Evolutionary conservation across 1,140 invertebrate species (phyloP), one percentile per base, ranked within the genome.

Genomic region (Uloborus diversus): DNA sequence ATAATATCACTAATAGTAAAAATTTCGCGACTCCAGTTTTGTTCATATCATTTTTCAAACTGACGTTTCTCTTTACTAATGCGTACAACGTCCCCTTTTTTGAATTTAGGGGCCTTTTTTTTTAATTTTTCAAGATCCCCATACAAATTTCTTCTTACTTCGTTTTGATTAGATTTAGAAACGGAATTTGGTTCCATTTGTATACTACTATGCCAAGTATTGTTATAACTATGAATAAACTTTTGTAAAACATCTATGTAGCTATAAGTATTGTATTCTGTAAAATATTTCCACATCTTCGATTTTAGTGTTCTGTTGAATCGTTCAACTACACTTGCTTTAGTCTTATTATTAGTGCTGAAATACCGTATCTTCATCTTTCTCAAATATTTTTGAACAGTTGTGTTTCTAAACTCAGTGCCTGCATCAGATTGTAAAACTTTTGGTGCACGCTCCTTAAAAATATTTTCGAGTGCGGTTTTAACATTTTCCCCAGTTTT

Each of bases 241-340:
- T 86, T 53, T 14, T 76, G 53, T 53, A 88, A 82, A 9, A 85
- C 84, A 81, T 86, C 73, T 3, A 86, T 79, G 84, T 86, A 89
- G 53, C 85, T 85, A 71, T 87, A 85, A 30, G 82, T 85, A 5
- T 86, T 86, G 25, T 84, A 78, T 61, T 84, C 69, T 82, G 85
- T 86, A 80, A 89, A 88, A 25, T 82, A 87, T 68, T 84, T 85
- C 80, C 83, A 89, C 80, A 89, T 85, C 81, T 84, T 86, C 28
- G 69, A 79, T 85, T 88, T 89, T 62, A 89, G 73, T 32, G 87
- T 89, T 79, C 86, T 78, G 83, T 87, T 88, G 64, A 88, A 87
- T 65, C 87, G 61, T 84, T 89, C 88, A 47, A 86, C 85, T 51
- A 88, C 85, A 20, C 85, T 83, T 23, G 87, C 87, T 85, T 89